Conservation (phyloP, 2,113 vertebrate genomes). For the Suricata suricatta region DNA sequence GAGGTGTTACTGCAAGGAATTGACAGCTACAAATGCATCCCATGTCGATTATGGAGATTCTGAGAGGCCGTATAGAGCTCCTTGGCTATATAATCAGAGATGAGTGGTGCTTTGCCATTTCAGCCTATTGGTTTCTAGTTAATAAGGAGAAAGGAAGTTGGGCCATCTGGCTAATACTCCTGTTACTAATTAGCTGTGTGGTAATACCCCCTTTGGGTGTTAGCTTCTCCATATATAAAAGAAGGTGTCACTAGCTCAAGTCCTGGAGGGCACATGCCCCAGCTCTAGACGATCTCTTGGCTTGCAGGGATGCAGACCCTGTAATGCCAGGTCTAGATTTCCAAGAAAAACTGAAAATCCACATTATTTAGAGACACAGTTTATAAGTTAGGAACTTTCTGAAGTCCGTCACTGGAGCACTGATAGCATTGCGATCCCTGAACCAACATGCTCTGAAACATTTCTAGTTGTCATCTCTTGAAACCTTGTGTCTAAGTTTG, state of each 20-base stretch:
- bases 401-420: not conserved
- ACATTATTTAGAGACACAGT: not conserved
- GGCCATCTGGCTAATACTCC: not conserved
- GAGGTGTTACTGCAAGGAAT: not conserved
- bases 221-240: not conserved
- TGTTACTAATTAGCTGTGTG: not conserved
- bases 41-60: not conserved
- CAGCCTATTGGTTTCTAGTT: not conserved
- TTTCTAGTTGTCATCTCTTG: not conserved
- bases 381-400: not conserved
- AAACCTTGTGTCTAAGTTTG: not conserved
- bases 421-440: not conserved
- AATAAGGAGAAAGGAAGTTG: not conserved
- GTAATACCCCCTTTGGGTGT: not conserved
- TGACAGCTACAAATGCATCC: not conserved
- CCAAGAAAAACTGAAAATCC: not conserved
- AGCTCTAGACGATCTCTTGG: not conserved
- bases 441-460: not conserved
- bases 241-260: not conserved
- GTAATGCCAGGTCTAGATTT: not conserved
- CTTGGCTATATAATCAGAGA: not conserved
- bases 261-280: not conserved
- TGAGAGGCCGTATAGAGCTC: not conserved
- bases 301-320: not conserved
- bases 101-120: not conserved